phyloP scores from a whole-genome alignment of 2,888 invertebrate genomes.

The Nasonia oneida region DNA sequence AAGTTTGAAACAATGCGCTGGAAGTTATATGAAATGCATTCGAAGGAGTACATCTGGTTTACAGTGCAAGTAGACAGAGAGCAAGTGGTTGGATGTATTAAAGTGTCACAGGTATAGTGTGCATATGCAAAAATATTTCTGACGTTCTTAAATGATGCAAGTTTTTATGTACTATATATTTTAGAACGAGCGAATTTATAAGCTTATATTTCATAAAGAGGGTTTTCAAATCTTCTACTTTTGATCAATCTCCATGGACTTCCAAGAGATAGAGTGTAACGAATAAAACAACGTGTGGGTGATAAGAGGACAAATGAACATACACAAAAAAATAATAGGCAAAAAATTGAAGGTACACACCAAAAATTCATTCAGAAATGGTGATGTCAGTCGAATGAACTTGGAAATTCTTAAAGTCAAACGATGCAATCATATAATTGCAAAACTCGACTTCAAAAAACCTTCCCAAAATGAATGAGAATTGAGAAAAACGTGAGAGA shows the following conservation, averaged over 20 bases:
- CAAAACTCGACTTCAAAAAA: not conserved
- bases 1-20: conserved; percentile 2
- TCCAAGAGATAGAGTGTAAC: too few species aligned
- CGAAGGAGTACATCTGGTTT: not conserved
- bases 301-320: not conserved
- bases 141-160: not conserved
- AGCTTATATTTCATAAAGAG: not conserved
- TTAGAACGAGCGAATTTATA: too few species aligned
- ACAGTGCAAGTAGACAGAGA: not conserved
- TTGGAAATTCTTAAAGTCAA: not conserved
- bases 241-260: too few species aligned
- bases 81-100: not conserved
- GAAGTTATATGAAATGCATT: not conserved
- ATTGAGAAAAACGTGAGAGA: not conserved
- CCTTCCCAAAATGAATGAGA: conserved; percentile 1
- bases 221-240: not conserved
- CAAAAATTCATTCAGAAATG: not conserved
- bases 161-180: too few species aligned
- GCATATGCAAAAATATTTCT: not conserved
- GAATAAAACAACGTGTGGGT: not conserved
- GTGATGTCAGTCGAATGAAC: not conserved
- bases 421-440: not conserved
- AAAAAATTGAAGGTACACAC: not conserved
- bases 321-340: not conserved
- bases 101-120: not conserved